Base-by-base conservation (phyloP, 2,113 vertebrate genomes). In the Ammodytes marinus region DNA sequence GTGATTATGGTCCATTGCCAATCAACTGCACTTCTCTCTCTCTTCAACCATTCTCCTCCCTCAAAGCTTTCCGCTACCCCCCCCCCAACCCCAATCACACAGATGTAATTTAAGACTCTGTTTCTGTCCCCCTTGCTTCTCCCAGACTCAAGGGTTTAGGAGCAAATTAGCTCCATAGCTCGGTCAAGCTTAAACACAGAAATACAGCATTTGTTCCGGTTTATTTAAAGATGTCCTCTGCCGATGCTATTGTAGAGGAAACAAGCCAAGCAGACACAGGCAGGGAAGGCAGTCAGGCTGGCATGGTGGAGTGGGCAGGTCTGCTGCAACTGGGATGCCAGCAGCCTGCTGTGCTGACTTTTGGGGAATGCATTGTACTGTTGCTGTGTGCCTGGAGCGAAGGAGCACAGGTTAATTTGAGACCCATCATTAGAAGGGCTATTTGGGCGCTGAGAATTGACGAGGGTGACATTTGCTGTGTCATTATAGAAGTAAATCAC, bases 171-270 rank as follows among this genome's bases (percentile, higher is more conserved):
- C 90, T 89, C 58, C 86, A 89, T 92, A 90, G 91, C 81, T 93
- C 91, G 88, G 93, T 94, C 92, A 95, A 92, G 93, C 92, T 95
- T 95, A 95, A 95, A 93, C 89, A 94, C 93, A 93, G 94, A 91
- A 92, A 89, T 84, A 72, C 86, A 66, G 87, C 82, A 81, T 92
- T 92, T 86, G 87, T 91, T 91, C 84, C 87, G 69, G 78, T 88
- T 80, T 94, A 91, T 94, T 94, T 93, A 94, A 94, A 95, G 84
- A 93, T 92, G 89, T 92, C 92, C 91, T 93, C 88, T 72, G 88
- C 86, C 76, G 74, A 92, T 83, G 90, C 86, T 27, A 84, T 83
- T 83, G 73, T 70, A 27, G 75, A 80, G 60, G 81, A 90, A 88
- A 77, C 39, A 54, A 88, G 72, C 80, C 82, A 85, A 75, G 77